These are phyloP conservation scores for Gandaritis pyraliata DNA, from an alignment of 2,888 invertebrate species.

Conservation along the genomic window DNA sequence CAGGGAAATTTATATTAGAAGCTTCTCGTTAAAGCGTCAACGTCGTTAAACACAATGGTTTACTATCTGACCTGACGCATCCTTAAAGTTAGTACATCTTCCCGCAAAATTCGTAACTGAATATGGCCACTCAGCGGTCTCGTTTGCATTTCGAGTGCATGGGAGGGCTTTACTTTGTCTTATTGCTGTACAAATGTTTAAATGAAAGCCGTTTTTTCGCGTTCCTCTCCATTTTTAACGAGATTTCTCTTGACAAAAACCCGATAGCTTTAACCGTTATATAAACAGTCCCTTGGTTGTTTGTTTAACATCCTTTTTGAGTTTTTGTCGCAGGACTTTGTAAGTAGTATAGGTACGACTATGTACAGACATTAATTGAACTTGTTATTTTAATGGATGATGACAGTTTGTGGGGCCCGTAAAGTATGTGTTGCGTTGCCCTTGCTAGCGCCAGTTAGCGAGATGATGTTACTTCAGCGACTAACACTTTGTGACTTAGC, in stretches of 20 bases:
- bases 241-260: slow-evolving; percentile 65
- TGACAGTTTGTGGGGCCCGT: slow-evolving; percentile 20
- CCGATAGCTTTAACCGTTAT: slow-evolving; percentile 70
- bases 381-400: slow-evolving; percentile 13
- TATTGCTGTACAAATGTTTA: slow-evolving; percentile 67
- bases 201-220: slow-evolving; percentile 70
- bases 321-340: slow-evolving; percentile 43
- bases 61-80: background rate
- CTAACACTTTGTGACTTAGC: slow-evolving; percentile 51
- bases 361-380: slow-evolving; percentile 10
- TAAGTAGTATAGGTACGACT: background rate
- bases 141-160: slow-evolving; percentile 72
- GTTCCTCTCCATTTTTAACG: slow-evolving; percentile 71
- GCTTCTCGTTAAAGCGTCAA: slow-evolving; percentile 6
- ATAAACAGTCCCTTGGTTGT: slow-evolving; percentile 65
- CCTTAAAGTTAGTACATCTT: background rate
- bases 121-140: slow-evolving; percentile 61
- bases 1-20: slow-evolving; percentile 50
- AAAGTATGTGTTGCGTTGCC: slow-evolving; percentile 27
- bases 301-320: slow-evolving; percentile 49
- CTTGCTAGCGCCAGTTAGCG: slow-evolving; percentile 65
- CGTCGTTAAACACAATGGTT: slow-evolving; percentile 1
- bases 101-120: slow-evolving; percentile 36
- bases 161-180: slow-evolving; percentile 63
- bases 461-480: slow-evolving; percentile 52